Percentiles rank a stretch among this genome's conserved stretches.
phyloP scores from a whole-genome alignment of 1,140 invertebrate genomes.

The Musca vetustissima region DNA sequence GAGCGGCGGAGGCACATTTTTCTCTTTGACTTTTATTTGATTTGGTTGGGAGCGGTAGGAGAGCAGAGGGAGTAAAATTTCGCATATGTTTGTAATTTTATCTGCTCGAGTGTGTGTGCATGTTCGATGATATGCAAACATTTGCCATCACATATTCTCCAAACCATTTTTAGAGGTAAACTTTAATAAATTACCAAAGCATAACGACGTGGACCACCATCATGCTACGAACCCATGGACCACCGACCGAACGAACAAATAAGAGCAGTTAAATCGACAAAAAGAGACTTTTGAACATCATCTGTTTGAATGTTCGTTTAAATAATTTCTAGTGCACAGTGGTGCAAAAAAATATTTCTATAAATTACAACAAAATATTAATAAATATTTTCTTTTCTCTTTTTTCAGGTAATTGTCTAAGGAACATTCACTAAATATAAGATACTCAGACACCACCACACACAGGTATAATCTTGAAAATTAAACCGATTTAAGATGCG shows the following conservation, averaged over 20 bases:
- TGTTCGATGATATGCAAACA: conserved; percentile 20
- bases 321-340: neutral
- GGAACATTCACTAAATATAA: too few species aligned
- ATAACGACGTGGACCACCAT: neutral
- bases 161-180: conserved; percentile 2
- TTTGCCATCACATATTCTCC: conserved; percentile 5
- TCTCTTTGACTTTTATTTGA: too few species aligned
- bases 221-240: neutral
- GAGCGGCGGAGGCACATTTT: too few species aligned
- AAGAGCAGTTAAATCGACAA: neutral
- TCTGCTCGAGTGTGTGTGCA: neutral
- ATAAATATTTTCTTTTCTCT: too few species aligned
- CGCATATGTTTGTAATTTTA: neutral
- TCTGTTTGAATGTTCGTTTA: neutral
- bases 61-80: too few species aligned
- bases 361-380: too few species aligned
- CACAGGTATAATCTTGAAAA: too few species aligned
- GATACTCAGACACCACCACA: too few species aligned
- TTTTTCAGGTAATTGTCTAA: too few species aligned
- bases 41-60: too few species aligned
- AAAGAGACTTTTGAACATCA: neutral
- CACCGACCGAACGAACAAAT: neutral
- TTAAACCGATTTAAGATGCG: too few species aligned
- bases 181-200: conserved; percentile 17
- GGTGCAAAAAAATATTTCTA: too few species aligned